These are phyloP conservation scores for Ciconia nigra DNA, from an alignment of 2,797 vertebrate genomes.

Conservation along the genomic window DNA sequence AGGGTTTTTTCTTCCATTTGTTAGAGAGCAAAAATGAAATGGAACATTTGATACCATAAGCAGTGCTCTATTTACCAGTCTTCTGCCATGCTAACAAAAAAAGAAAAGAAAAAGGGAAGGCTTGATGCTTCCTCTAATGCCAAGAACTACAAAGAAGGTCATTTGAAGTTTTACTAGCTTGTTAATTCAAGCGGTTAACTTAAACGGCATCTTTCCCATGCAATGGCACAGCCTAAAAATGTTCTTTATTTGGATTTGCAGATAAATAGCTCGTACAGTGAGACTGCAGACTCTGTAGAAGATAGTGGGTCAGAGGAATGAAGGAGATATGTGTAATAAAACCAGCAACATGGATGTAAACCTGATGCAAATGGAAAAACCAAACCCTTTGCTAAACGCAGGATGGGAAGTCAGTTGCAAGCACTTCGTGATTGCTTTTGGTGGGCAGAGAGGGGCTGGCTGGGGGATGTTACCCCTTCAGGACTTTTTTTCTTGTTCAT, in stretches of 20 bases:
- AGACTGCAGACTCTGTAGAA: neutral
- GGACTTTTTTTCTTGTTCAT: neutral
- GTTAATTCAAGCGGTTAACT: slow-evolving; percentile 16
- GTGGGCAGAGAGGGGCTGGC: neutral
- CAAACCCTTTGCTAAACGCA: neutral
- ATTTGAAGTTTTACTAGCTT: slow-evolving; percentile 28
- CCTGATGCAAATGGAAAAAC: neutral
- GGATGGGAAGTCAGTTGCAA: neutral
- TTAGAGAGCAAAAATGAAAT: neutral
- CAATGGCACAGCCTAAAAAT: neutral
- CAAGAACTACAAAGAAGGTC: neutral
- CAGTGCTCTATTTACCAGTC: neutral
- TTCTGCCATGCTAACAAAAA: neutral
- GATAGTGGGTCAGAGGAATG: neutral
- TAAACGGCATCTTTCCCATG: neutral
- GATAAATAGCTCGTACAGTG: neutral
- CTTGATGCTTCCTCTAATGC: neutral
- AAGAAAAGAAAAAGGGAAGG: neutral
- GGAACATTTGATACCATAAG: neutral
- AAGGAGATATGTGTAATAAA: neutral
- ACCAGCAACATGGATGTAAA: neutral
- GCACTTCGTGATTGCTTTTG: rapidly evolving
- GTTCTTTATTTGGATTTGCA: slow-evolving; percentile 26
- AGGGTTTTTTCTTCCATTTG: neutral
- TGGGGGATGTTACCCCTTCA: no score